Evolutionary conservation across 1,140 invertebrate genomes (phyloP), one percentile per base, ranked within the genome.

Genomic region (Dendrolimus punctatus): DNA sequence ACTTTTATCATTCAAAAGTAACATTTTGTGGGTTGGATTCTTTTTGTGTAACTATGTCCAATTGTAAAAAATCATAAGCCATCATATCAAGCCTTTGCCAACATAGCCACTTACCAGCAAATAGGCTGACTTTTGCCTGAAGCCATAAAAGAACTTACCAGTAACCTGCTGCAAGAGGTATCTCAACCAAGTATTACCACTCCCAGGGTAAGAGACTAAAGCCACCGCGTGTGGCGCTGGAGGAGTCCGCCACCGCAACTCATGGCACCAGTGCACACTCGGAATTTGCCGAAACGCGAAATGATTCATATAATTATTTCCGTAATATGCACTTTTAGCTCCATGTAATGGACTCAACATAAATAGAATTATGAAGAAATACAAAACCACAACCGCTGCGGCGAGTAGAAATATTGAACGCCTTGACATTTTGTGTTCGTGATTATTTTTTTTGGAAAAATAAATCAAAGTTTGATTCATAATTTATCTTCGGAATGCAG

Each of bases 131-230:
- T 23, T 23, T 23, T 23, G 23, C 23, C 23, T 23, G 3, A 23
- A 23, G 23, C 23, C 3, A 23, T 23, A 23, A 23, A 23, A 23
- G 23, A 23, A 67, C 56, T 66, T 76, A 92, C 93, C 93, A 71
- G 93, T 93, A 23, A 90, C 90, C 84, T 94, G 92, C 73, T 95
- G 93, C 40, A 95, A 70, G 9, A 95, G 79, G 72, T 94, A 95
- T 37, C 94, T 73, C 2, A 95, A 76, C 94, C 94, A 95, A 5
- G 94, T 95, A 68, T 95, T 95, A 0, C 93, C 94, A 66, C 93
- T 94, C 5, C 94, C 93, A 6, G 93, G 94, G 71, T 93, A 94
- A 4, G 92, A 94, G 2, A 90, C 93, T 37, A 95, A 76, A 2
- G 93, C 93, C 0, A 91, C 79, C 6, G 71, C 68, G 40, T 76